Conservation (phyloP, 2,113 vertebrate species). For the Vimba vimba region DNA sequence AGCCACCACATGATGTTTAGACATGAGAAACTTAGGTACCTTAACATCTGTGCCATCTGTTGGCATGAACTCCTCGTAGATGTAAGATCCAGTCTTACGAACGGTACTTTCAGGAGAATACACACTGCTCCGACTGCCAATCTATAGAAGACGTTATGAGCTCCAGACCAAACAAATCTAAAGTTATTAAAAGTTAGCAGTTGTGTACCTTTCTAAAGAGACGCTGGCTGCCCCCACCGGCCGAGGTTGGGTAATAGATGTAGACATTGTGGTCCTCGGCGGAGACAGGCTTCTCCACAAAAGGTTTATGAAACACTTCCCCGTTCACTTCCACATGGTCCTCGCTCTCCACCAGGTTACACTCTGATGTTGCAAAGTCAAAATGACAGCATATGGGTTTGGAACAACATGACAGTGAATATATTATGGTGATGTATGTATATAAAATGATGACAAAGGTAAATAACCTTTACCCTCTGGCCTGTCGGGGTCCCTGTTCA, state of each 20-base stretch:
- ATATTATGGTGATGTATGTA: neutral
- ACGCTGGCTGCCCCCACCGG: conserved; percentile 95
- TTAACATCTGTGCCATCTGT: conserved; percentile 98
- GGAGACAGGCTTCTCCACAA: conserved; percentile 96
- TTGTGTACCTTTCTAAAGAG: conserved; percentile 92
- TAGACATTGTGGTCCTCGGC: conserved; percentile 98
- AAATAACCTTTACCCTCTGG: conserved; percentile 82
- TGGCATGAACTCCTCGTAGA: conserved; percentile 99
- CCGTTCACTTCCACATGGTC: conserved; percentile 97
- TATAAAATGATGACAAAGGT: neutral
- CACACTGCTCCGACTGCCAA: conserved; percentile 96
- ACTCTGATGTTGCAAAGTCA: conserved; percentile 77
- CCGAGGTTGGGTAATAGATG: conserved; percentile 96
- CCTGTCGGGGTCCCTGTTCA: conserved; percentile 91
- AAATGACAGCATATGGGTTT: neutral
- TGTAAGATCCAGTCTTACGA: conserved; percentile 95
- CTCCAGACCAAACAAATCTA: neutral
- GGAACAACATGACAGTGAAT: neutral
- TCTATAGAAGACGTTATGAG: conserved; percentile 73
- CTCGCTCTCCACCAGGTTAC: conserved; percentile 91
- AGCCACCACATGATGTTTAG: neutral
- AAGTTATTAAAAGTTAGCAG: neutral
- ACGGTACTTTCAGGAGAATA: conserved; percentile 96
- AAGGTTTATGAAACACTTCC: conserved; percentile 93
- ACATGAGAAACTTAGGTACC: conserved; percentile 69